Evolutionary conservation across 2,888 invertebrate species (phyloP).

Genomic region (Endotricha flammealis): DNA sequence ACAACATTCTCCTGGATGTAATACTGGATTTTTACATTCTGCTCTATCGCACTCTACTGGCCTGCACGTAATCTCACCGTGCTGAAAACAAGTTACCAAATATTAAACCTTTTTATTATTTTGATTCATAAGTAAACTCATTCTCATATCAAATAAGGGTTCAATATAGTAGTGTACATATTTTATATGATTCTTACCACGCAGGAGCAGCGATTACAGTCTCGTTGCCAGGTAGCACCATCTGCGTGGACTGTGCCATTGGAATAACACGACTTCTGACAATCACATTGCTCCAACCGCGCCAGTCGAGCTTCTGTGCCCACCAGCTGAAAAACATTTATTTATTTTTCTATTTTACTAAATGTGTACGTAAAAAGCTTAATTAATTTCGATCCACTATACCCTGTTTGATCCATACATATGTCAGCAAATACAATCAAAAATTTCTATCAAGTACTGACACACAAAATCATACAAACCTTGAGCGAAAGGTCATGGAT

Average conservation of each 20-base stretch:
- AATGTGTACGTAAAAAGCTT: too few species aligned
- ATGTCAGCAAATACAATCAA: too few species aligned
- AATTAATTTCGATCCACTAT: too few species aligned
- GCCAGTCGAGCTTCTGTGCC: slow-evolving; percentile 87
- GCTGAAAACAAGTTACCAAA: slow-evolving; percentile 68
- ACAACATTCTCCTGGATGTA: slow-evolving; percentile 89
- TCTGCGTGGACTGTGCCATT: slow-evolving; percentile 90
- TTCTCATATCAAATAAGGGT: too few species aligned
- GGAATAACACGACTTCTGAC: slow-evolving; percentile 90
- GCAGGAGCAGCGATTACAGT: slow-evolving; percentile 93
- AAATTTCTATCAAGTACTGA: not conserved
- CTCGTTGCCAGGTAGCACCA: slow-evolving; percentile 90
- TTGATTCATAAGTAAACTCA: too few species aligned
- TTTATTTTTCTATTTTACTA: too few species aligned
- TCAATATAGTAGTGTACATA: too few species aligned
- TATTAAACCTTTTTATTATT: too few species aligned
- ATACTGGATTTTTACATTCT: slow-evolving; percentile 88
- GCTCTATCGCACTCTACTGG: slow-evolving; percentile 88
- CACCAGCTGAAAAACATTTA: slow-evolving; percentile 83
- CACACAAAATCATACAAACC: slow-evolving; percentile 69
- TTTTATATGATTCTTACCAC: slow-evolving; percentile 76
- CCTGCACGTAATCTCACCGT: slow-evolving; percentile 90
- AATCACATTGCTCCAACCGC: slow-evolving; percentile 92
- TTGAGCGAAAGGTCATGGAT: slow-evolving; percentile 90
- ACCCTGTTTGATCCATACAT: too few species aligned